Percentiles rank a stretch among this genome's conserved stretches.
These are phyloP conservation scores for Monopis laevigella DNA, from an alignment of 2,888 invertebrate species.

Conservation along the genomic window DNA sequence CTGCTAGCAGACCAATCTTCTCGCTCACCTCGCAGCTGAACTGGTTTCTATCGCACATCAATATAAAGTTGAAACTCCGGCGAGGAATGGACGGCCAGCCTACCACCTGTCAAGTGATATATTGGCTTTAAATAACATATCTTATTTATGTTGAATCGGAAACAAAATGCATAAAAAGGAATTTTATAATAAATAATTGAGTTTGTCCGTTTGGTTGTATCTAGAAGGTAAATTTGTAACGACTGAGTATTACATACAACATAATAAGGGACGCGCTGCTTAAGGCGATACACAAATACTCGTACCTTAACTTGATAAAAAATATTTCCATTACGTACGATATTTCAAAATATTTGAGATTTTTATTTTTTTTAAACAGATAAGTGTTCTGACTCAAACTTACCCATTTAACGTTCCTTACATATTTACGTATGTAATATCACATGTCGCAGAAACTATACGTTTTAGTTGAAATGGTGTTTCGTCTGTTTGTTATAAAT, in stretches of 20 bases:
- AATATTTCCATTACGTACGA: too few species aligned
- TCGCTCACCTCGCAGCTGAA: slow-evolving; percentile 12
- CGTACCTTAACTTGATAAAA: too few species aligned
- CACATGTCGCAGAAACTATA: too few species aligned
- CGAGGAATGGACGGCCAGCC: slow-evolving; percentile 26
- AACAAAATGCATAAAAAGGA: slow-evolving; percentile 63
- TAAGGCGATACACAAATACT: too few species aligned
- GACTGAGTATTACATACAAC: slow-evolving; percentile 47
- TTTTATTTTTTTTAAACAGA: too few species aligned
- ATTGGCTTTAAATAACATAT: slow-evolving; percentile 67
- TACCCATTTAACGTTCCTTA: too few species aligned
- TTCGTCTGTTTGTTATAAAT: too few species aligned
- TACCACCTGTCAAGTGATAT: slow-evolving; percentile 68
- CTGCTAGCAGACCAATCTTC: slow-evolving; percentile 38
- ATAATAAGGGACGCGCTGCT: too few species aligned
- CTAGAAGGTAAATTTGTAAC: slow-evolving; percentile 62
- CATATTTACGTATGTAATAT: too few species aligned
- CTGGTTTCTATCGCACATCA: neutral
- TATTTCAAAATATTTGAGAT: too few species aligned
- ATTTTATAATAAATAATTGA: slow-evolving; percentile 57
- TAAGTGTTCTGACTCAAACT: too few species aligned
- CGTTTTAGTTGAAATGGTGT: slow-evolving; percentile 22
- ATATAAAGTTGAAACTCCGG: neutral
- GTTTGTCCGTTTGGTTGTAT: slow-evolving; percentile 33
- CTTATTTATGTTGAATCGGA: slow-evolving; percentile 68